Base-by-base conservation (phyloP, 1,140 invertebrate genomes). In the Micrasema minimum region DNA sequence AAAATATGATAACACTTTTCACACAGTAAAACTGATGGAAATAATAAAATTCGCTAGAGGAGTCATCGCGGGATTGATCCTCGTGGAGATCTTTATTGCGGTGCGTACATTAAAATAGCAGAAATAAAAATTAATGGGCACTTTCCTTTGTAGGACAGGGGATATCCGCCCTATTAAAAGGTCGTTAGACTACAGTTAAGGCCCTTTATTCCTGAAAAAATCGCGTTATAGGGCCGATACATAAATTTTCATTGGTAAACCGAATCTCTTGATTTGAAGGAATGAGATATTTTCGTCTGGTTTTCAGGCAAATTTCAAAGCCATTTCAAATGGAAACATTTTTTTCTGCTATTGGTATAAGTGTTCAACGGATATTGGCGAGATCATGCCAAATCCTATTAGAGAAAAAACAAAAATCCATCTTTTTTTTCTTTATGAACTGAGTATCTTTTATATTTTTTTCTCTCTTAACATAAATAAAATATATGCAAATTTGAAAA, bases 61-160 rank as follows among this genome's bases (percentile, higher is more conserved):
- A 59, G 38, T 59, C 16, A 59, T 59, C 38, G 1, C 10, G 22
- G 38, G 55, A 59, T 59, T 59, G 55, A 59, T 41, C 35, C 55
- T 38, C 37, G 55, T 59, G 18, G 37, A 59, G 16, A 9, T 38
- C 20, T 59, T 59, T 41, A 18, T 18, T 10, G 18, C 10, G 3
- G 10, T 31, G 55, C 18, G 9, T n/a, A n/a, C n/a, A 41, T 59
- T 41, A 59, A 59, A 59, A 14, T 12, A 9, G 12, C 35, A 2
- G 35, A 35, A 59, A 59, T 59, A 43, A 59, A 59, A 59, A 59
- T 41, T 59, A 59, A 59, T 59, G 38, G 55, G 55, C 55, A 38
- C 35, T 41, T 41, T 38, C 35, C 14, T 59, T 59, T 59, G 55
- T 59, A 38, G 35, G 37, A 59, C 55, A 51, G 35, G 14, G 55